A percentile compares a stretch with the other conserved stretches of the same genome.
Evolutionary conservation across 64 coral and sea anemone species (phyloP).

Genomic region (Hydrozoanthus tunicans): DNA sequence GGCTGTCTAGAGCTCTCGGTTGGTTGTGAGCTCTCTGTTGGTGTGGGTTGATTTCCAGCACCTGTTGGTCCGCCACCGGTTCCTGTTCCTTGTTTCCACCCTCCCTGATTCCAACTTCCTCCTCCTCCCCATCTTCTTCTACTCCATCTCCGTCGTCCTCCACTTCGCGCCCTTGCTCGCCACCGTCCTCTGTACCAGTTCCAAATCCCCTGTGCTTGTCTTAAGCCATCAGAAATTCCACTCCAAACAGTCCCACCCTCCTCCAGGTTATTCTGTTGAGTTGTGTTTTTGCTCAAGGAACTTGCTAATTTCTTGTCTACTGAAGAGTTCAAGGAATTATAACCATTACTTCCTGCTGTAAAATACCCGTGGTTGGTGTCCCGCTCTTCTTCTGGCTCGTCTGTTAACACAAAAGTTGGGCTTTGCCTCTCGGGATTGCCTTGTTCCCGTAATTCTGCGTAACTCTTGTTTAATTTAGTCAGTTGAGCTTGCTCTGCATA

Average conservation of each 20-base stretch:
- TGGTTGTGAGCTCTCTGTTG: neutral
- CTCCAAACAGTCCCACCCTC: neutral
- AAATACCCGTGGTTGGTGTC: neutral
- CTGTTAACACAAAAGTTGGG: neutral
- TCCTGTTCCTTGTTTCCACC: neutral
- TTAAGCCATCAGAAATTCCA: neutral
- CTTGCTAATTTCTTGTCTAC: neutral
- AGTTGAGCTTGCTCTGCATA: neutral
- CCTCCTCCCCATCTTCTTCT: neutral
- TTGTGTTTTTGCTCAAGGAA: neutral
- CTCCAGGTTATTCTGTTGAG: neutral
- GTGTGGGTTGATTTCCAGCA: neutral
- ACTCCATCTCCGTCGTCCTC: neutral
- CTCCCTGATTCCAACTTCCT: neutral
- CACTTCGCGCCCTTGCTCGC: neutral
- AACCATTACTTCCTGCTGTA: neutral
- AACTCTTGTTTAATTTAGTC: neutral
- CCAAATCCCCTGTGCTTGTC: neutral
- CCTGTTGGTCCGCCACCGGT: neutral
- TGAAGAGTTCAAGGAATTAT: neutral
- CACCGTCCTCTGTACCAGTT: neutral
- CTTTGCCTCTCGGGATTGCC: neutral
- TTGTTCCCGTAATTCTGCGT: neutral
- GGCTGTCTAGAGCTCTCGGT: neutral
- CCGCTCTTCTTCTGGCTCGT: constrained; percentile 3